phyloP scores from a whole-genome alignment of 2,113 vertebrate genomes.

The Trachemys scripta region DNA sequence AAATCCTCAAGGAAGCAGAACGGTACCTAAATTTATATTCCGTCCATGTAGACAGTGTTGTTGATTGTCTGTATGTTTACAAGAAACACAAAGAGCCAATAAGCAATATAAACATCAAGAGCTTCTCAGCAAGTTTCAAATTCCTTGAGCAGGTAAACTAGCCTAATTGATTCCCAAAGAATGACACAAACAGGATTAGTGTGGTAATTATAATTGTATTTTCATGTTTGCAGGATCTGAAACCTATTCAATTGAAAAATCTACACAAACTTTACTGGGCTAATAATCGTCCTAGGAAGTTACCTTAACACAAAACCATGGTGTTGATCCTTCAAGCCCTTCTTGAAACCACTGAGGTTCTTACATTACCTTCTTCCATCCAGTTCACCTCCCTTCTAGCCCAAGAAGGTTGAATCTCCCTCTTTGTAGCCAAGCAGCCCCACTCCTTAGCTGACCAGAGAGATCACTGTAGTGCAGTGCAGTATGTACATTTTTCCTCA shows the following conservation, averaged over 20 bases:
- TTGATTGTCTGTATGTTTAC: background rate
- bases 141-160: slow-evolving; percentile 21
- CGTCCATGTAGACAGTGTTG: background rate
- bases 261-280: background rate
- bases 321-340: background rate
- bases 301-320: background rate
- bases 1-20: background rate
- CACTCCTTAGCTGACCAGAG: background rate
- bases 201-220: background rate
- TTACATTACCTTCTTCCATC: background rate
- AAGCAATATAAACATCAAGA: background rate
- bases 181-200: background rate
- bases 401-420: background rate
- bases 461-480: background rate
- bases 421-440: background rate
- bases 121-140: background rate
- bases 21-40: background rate
- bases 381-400: background rate
- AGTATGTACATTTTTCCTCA: background rate
- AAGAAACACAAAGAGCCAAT: background rate
- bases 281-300: background rate
- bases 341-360: background rate
- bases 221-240: background rate
- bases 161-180: background rate
- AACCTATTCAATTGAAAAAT: background rate